Base-by-base conservation (phyloP, 2,113 vertebrate species). In the Holacanthus passer region DNA sequence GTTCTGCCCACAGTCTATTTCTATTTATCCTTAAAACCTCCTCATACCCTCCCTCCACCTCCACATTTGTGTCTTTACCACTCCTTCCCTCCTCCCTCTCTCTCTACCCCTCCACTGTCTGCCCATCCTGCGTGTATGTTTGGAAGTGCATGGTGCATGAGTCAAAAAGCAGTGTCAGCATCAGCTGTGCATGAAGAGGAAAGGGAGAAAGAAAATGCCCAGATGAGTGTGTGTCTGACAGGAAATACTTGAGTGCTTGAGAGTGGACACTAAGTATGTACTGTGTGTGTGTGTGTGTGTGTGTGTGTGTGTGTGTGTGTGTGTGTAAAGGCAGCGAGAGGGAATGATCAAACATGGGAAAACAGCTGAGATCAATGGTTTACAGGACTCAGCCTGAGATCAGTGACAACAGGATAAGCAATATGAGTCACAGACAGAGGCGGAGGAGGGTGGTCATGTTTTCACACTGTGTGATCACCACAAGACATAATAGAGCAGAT, bases 401-500 rank as follows among this genome's bases (percentile, higher is more conserved):
- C 79, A 86, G 76, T 35, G 77, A 82, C 77, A 87, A 81, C 75
- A 77, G 80, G 66, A 87, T 70, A 73, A 86, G 78, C 56, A 73
- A 67, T 77, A 70, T 87, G 89, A 87, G 80, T 85, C 84, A 84
- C 60, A 73, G 78, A 85, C 24, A 59, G 73, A 77, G 76, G 64
- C 27, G 22, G 64, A 82, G 70, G 62, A 79, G 64, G 73, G 77
- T 69, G 84, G 72, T 77, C 70, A 53, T 86, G 90, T 87, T 88
- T 91, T 91, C 88, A 85, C 84, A 83, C 81, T 85, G 88, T n/a
- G 16, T 75, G 75, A 85, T 88, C 83, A 16, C 70, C 56, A 81
- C 77, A 29, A 77, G 65, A 62, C 37, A 62, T 47, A 74, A 77
- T 13, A 59, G 29, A 53, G 39, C 60, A 75, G 31, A 73, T 70